phyloP scores from a whole-genome alignment of 2,888 invertebrate genomes.

The Phyllotreta cruciferae region DNA sequence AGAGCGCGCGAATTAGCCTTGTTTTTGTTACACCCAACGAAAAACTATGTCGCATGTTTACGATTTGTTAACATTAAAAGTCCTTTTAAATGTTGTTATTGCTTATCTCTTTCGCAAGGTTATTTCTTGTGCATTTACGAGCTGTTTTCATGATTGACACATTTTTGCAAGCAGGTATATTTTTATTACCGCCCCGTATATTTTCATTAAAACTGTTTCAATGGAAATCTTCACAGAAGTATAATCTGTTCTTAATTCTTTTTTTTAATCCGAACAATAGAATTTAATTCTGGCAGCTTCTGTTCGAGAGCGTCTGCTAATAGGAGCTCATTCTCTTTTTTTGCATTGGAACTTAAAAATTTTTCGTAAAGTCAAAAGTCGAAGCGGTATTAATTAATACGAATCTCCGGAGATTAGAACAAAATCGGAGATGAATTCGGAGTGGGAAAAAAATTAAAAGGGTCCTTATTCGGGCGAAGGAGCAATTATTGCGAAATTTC shows the following conservation, averaged over 20 bases:
- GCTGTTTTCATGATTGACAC: no score
- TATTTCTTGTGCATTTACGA: no score
- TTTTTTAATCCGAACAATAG: constrained; percentile 42
- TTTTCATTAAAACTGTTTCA: no score
- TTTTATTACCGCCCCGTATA: no score
- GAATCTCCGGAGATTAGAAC: constrained; percentile 15
- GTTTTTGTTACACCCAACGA: background rate
- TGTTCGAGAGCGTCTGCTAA: constrained; percentile 48
- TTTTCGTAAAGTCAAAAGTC: background rate
- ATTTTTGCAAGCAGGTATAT: no score
- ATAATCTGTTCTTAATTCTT: constrained; percentile 40
- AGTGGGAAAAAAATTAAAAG: constrained; percentile 8
- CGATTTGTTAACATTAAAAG: no score
- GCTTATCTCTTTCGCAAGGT: no score
- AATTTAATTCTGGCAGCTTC: constrained; percentile 32
- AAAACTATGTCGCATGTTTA: no score
- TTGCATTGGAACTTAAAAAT: constrained; percentile 26
- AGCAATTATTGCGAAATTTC: no score
- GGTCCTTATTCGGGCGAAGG: no score
- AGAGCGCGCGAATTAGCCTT: constrained; percentile 12
- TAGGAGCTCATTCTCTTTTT: constrained; percentile 35
- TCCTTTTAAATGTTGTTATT: no score
- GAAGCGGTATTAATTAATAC: constrained; percentile 28
- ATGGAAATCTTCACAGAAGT: background rate
- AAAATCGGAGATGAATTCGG: constrained; percentile 16